Evolutionary conservation across 2,113 vertebrate genomes (phyloP), one percentile per base, ranked within the genome.

Genomic region (Pterocles burchelli): DNA sequence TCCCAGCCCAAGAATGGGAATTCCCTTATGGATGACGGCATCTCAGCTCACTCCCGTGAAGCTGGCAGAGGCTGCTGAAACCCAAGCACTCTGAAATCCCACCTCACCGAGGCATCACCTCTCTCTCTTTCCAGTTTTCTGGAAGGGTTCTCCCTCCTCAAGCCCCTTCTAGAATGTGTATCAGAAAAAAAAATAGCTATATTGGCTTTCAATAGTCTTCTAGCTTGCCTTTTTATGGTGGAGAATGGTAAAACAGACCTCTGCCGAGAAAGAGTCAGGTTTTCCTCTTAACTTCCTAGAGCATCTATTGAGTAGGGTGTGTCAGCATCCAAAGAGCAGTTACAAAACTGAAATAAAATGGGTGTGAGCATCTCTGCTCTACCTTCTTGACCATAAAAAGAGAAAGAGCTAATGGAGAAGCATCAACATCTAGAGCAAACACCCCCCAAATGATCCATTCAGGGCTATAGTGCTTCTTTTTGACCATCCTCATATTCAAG

Each of bases 11-110:
- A 5, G 20, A 28, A 34, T 0, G 5, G 43, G 48, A 85, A 91
- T 68, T 85, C 61, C 38, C 62, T 68, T 16, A 48, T 0, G 70
- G 65, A 21, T 55, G 65, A 62, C 1, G 1, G 28, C 68, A 86
- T n/a, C 76, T 54, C 5, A 3, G 70, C 57, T 67, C 1, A 3
- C 29, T 46, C 33, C 57, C 17, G 5, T 3, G 0, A 46, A 76
- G 63, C 33, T 1, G 1, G 22, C 1, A 2, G 46, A 85, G 43
- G 46, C 51, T 31, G 28, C 38, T 1, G 1, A 65, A 65, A 58
- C 12, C 20, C 9, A 3, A 46, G 21, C 7, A 33, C 25, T 33
- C 55, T 31, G 73, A 80, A 89, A 80, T 49, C 20, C 28, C 81
- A 78, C 21, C 59, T 54, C 90, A 54, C 7, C 0, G 4, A 82